These are phyloP conservation scores for Eurois occulta DNA, from an alignment of 2,888 invertebrate species.

Conservation along the genomic window DNA sequence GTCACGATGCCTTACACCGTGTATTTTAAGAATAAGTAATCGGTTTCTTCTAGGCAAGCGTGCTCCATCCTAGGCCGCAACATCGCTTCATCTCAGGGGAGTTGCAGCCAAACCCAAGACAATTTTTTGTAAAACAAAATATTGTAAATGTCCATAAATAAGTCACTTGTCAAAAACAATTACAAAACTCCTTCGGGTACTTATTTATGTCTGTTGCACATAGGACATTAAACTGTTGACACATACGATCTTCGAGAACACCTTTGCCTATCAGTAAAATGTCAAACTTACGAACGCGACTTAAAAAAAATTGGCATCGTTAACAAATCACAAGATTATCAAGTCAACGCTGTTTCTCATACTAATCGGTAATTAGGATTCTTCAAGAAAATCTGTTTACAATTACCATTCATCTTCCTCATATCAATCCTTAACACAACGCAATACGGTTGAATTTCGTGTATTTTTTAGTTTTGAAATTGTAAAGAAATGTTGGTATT, in stretches of 20 bases:
- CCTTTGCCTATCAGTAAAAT: slow-evolving; percentile 26
- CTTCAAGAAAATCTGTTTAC: slow-evolving; percentile 14
- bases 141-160: not conserved
- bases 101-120: not conserved
- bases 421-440: not conserved
- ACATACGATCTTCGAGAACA: slow-evolving; percentile 15
- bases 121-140: not conserved
- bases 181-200: not conserved
- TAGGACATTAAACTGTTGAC: slow-evolving; percentile 8
- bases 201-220: not conserved
- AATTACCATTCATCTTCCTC: not conserved
- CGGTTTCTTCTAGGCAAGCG: not conserved
- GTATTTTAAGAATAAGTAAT: not conserved
- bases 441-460: slow-evolving; percentile 22
- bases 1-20: not conserved
- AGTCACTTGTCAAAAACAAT: not conserved
- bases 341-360: slow-evolving; percentile 47
- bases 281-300: slow-evolving; percentile 20
- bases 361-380: slow-evolving; percentile 60
- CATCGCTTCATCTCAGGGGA: not conserved
- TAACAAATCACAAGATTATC: slow-evolving; percentile 49
- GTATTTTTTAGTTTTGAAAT: not conserved
- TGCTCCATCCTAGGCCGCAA: not conserved
- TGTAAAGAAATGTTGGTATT: not conserved
- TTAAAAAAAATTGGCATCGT: slow-evolving; percentile 49